phyloP scores from a whole-genome alignment of 2,888 invertebrate genomes.

The Itoplectis maculator region DNA sequence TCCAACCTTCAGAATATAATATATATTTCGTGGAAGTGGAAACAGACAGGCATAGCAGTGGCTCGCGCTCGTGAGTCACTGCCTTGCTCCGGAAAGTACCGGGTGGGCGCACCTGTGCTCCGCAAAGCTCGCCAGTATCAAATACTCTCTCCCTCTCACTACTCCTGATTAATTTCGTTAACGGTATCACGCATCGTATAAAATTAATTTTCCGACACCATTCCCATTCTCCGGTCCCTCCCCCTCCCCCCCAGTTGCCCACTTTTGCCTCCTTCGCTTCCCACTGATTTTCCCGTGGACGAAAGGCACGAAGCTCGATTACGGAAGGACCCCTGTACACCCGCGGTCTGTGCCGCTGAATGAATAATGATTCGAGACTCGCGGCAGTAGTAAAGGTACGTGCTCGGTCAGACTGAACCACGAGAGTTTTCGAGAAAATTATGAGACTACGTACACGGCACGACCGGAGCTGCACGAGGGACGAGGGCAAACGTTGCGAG shows the following conservation, averaged over 20 bases:
- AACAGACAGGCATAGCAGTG: conserved; percentile 47
- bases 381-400: conserved; percentile 48
- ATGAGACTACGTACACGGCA: conserved; percentile 37
- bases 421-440: conserved; percentile 51
- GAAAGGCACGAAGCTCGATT: conserved; percentile 33
- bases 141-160: not conserved
- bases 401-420: conserved; percentile 56
- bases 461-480: not conserved
- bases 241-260: not conserved
- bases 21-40: conserved; percentile 40
- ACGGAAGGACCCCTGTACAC: conserved; percentile 32
- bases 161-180: conserved; percentile 40
- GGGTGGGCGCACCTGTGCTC: conserved; percentile 18
- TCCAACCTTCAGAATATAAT: conserved; percentile 52
- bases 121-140: conserved; percentile 10
- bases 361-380: conserved; percentile 51
- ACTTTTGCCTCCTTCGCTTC: conserved; percentile 12
- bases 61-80: conserved; percentile 53
- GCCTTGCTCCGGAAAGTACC: conserved; percentile 31
- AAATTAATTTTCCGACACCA: not conserved
- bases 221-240: not conserved
- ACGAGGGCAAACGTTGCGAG: conserved; percentile 2
- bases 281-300: conserved; percentile 26
- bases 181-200: conserved; percentile 34
- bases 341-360: conserved; percentile 37